A percentile compares a stretch with the other conserved stretches of the same genome.
Conservation (phyloP, 1,140 invertebrate genomes). For the Macrocentrus cingulum region DNA sequence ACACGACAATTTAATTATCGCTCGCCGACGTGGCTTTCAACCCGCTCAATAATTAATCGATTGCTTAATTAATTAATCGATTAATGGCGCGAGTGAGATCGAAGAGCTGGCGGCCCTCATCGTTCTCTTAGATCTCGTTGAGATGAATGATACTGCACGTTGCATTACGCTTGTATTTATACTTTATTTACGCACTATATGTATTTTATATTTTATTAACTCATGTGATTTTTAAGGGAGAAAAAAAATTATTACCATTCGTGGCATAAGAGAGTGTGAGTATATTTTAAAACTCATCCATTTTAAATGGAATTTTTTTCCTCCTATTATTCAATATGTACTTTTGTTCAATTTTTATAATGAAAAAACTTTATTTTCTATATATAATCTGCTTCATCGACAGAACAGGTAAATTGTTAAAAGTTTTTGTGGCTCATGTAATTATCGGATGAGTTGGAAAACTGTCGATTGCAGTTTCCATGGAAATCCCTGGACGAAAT, state of each 20-base stretch:
- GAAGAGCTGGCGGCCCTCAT: constrained; percentile 25
- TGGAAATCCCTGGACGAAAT: background rate
- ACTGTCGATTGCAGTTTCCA: background rate
- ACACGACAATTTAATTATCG: constrained; percentile 49
- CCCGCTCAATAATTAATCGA: constrained; percentile 41
- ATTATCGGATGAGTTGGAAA: background rate
- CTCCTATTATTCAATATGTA: no score
- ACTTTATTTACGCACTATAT: background rate
- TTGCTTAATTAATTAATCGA: constrained; percentile 47
- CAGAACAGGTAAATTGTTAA: background rate
- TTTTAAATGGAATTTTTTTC: no score
- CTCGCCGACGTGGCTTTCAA: constrained; percentile 14
- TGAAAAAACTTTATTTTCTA: no score
- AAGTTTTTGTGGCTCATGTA: background rate
- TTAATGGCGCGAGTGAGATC: constrained; percentile 34
- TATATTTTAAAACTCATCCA: no score
- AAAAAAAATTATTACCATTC: no score
- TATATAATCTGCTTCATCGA: no score
- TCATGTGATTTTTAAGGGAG: no score
- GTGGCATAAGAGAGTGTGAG: no score
- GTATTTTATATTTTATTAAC: background rate
- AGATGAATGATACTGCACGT: constrained; percentile 12
- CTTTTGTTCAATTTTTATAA: no score
- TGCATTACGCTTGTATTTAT: background rate
- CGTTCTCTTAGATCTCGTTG: background rate